A percentile compares a stretch with the other conserved stretches of the same genome.
These are phyloP conservation scores for Cyanocitta stelleri DNA, from an alignment of 2,113 vertebrate genomes.

Conservation along the genomic window DNA sequence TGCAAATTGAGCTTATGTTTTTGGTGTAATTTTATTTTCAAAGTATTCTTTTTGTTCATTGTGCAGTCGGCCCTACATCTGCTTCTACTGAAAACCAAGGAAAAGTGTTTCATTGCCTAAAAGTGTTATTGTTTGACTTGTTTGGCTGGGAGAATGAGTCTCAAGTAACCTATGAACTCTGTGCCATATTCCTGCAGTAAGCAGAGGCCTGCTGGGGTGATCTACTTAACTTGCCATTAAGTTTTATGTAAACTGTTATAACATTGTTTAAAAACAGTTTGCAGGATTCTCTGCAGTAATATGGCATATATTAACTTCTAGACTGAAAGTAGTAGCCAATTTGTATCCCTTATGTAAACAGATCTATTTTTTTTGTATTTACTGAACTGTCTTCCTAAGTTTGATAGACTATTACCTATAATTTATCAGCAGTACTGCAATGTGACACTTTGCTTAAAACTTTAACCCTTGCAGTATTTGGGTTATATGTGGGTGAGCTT, in stretches of 20 bases:
- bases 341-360: slow-evolving; percentile 1
- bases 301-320: background rate
- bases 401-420: background rate
- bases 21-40: background rate
- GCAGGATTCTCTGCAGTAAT: background rate
- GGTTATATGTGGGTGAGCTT: background rate
- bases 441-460: background rate
- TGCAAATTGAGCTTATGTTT: background rate
- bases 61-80: slow-evolving; percentile 22
- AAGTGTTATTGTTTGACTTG: slow-evolving; percentile 42
- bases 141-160: slow-evolving; percentile 26
- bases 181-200: slow-evolving; percentile 31
- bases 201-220: slow-evolving; percentile 8
- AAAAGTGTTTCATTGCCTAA: slow-evolving; percentile 10
- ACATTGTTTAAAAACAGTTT: background rate
- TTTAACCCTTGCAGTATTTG: background rate
- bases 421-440: background rate
- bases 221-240: slow-evolving; percentile 36
- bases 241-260: slow-evolving; percentile 50
- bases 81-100: slow-evolving; percentile 32
- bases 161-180: slow-evolving; percentile 46
- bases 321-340: slow-evolving; percentile 7
- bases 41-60: background rate
- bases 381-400: background rate
- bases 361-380: background rate